Conservation (phyloP, 2,113 vertebrate genomes). For the Rhea americana region DNA sequence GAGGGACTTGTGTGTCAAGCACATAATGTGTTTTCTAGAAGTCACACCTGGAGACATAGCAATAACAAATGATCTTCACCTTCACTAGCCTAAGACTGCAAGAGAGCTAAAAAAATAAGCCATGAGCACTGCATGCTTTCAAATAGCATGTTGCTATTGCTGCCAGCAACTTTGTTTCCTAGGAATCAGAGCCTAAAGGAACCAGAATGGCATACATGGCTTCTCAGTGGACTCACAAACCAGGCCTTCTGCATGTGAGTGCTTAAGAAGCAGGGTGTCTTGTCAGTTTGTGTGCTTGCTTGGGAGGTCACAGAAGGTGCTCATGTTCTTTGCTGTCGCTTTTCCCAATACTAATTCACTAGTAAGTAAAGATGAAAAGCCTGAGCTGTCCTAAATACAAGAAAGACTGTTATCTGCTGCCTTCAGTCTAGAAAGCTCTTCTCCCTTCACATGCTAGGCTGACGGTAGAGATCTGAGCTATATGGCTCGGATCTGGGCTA, state of each 20-base stretch:
- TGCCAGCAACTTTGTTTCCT: neutral
- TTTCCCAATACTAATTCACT: neutral
- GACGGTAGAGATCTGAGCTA: slow-evolving; percentile 23
- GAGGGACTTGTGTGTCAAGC: neutral
- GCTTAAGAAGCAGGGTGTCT: neutral
- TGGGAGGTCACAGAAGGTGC: slow-evolving; percentile 5
- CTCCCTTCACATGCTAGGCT: neutral
- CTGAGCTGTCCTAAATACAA: slow-evolving; percentile 2
- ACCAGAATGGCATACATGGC: neutral
- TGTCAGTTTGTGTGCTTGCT: neutral
- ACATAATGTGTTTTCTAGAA: neutral
- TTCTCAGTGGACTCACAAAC: neutral
- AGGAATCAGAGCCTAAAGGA: neutral
- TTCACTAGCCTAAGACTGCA: neutral
- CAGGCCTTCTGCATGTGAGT: neutral
- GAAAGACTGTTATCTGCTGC: neutral
- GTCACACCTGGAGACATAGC: neutral
- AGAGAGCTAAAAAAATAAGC: neutral
- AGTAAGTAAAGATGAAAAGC: slow-evolving; percentile 21
- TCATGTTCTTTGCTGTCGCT: neutral
- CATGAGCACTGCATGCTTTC: neutral
- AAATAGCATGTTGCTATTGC: neutral
- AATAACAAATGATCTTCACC: neutral
- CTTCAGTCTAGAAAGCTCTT: slow-evolving; percentile 8
- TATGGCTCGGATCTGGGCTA: no score